Evolutionary conservation across 2,113 vertebrate species (phyloP).

Genomic region (Malurus elegans): DNA sequence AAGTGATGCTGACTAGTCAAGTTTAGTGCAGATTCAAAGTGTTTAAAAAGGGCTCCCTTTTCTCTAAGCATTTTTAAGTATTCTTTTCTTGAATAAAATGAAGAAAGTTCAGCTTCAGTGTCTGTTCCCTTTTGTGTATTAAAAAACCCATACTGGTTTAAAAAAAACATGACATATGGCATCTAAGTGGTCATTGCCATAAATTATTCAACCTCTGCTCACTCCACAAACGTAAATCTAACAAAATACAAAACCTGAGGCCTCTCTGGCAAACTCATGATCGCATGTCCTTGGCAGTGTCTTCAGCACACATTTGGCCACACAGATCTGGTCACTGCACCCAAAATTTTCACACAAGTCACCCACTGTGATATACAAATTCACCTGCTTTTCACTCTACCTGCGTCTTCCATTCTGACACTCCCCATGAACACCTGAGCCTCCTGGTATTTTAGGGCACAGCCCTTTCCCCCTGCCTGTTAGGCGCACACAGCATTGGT

Average conservation of each 20-base stretch:
- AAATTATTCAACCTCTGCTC: slow-evolving; percentile 60
- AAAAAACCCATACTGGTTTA: neutral
- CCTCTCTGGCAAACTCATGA: neutral
- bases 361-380: neutral
- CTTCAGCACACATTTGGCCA: neutral
- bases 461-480: neutral
- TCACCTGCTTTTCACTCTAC: neutral
- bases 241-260: slow-evolving; percentile 30
- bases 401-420: neutral
- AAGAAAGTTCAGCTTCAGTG: neutral
- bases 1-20: neutral
- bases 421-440: neutral
- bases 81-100: neutral
- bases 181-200: slow-evolving; percentile 46
- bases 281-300: rapidly evolving
- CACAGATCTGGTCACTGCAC: neutral
- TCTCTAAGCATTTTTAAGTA: neutral
- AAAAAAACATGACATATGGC: slow-evolving; percentile 43
- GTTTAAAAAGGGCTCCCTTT: neutral
- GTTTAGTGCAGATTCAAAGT: neutral
- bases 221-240: slow-evolving; percentile 20
- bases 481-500: neutral
- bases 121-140: slow-evolving; percentile 42
- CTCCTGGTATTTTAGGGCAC: neutral
- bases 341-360: neutral